phyloP scores from a whole-genome alignment of 2,797 vertebrate genomes.

The Ptychadena robeensis region DNA sequence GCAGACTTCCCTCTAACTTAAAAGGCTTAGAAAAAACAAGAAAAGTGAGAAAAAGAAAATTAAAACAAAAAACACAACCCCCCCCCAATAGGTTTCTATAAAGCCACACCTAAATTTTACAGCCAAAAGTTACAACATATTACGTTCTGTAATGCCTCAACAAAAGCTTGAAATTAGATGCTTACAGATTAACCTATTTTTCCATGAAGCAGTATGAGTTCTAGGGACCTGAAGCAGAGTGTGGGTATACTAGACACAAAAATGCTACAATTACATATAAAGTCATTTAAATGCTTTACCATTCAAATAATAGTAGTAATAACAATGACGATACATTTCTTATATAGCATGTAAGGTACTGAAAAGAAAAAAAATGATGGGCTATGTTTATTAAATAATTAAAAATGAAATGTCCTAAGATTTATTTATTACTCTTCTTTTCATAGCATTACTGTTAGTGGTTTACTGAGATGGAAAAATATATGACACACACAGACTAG shows the following conservation, averaged over 20 bases:
- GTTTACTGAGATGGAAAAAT: conserved; percentile 73
- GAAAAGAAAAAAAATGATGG: background rate
- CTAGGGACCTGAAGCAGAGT: conserved; percentile 68
- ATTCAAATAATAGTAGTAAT: background rate
- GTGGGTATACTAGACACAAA: conserved; percentile 37
- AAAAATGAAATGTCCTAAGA: background rate
- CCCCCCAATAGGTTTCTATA: conserved; percentile 70
- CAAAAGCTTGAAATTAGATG: conserved; percentile 26
- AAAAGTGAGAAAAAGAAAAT: conserved; percentile 65
- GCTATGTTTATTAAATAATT: background rate
- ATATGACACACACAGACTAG: conserved; percentile 73
- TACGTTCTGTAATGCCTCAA: conserved; percentile 61
- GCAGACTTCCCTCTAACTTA: conserved; percentile 60
- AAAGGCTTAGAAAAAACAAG: conserved; percentile 47
- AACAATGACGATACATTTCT: background rate
- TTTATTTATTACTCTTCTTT: conserved; percentile 66
- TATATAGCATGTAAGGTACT: background rate
- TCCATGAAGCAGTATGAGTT: conserved; percentile 24
- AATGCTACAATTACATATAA: conserved; percentile 14
- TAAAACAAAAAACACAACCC: conserved; percentile 67
- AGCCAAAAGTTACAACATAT: conserved; percentile 70
- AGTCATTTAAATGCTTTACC: conserved; percentile 4
- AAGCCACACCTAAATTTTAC: conserved; percentile 71
- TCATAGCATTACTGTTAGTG: conserved; percentile 70
- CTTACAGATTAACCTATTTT: background rate